Conservation (phyloP, 2,113 vertebrate species). For the Ammospiza caudacuta region DNA sequence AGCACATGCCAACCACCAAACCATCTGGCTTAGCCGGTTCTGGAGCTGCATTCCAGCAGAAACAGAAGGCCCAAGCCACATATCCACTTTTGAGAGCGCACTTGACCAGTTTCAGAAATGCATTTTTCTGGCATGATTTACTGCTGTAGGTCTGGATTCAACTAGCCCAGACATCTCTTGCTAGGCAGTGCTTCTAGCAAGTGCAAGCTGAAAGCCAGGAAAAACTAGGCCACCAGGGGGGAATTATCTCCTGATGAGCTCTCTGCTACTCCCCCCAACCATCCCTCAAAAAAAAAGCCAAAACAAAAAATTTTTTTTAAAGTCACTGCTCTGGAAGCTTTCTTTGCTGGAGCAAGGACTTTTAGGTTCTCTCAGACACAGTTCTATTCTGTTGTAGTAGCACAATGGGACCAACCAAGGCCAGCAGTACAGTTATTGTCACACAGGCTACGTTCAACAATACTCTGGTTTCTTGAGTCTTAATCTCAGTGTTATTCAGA, state of each 20-base stretch:
- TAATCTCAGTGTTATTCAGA: background rate
- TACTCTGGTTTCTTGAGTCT: background rate
- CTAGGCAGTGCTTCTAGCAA: background rate
- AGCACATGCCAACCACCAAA: background rate
- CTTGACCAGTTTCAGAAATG: background rate
- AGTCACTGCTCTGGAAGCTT: background rate
- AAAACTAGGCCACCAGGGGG: background rate
- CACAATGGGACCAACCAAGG: accelerated
- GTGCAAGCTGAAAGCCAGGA: background rate
- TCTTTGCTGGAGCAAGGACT: background rate
- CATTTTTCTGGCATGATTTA: background rate
- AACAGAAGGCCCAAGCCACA: background rate
- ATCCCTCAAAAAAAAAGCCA: background rate
- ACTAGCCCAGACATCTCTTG: background rate
- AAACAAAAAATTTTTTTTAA: too few relatives aligned
- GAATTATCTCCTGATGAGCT: background rate
- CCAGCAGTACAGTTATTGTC: background rate
- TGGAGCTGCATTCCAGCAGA: conserved; percentile 35
- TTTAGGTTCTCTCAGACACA: background rate
- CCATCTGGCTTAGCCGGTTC: conserved; percentile 8
- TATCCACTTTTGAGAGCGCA: background rate
- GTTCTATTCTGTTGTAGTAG: background rate
- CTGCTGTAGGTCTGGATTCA: background rate
- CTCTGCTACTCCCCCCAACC: accelerated
- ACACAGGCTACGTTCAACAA: background rate